Evolutionary conservation across 2,888 invertebrate species (phyloP).

Genomic region (Caenorhabditis afra): DNA sequence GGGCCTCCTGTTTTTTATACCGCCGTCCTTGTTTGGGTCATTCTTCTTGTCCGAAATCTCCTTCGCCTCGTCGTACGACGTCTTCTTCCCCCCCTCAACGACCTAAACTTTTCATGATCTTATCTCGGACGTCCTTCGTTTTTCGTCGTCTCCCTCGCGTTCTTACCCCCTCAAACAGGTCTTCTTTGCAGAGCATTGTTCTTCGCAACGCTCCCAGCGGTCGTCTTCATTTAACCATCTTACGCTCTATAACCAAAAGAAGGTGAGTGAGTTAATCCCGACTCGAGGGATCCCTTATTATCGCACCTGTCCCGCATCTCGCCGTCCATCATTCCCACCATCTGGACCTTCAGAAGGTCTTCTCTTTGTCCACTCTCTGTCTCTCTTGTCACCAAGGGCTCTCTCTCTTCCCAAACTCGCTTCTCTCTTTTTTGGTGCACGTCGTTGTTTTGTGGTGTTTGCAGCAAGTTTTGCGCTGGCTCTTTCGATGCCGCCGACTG

Average conservation of each 20-base stretch:
- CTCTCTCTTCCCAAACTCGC: slow-evolving; percentile 14
- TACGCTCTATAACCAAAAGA: slow-evolving; percentile 24
- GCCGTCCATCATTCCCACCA: not conserved
- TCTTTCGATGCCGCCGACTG: slow-evolving; percentile 46
- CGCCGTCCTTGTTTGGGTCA: slow-evolving; percentile 38
- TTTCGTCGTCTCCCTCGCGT: not conserved
- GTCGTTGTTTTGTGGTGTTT: slow-evolving; percentile 52
- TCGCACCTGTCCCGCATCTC: slow-evolving; percentile 7
- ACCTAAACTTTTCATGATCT: slow-evolving; percentile 22
- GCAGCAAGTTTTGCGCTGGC: slow-evolving; percentile 22
- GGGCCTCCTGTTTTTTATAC: slow-evolving; percentile 24
- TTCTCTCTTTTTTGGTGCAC: slow-evolving; percentile 24
- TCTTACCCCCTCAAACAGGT: not conserved
- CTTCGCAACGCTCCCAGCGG: slow-evolving; percentile 40
- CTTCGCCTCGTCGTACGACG: not conserved
- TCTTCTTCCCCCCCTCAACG: slow-evolving; percentile 3
- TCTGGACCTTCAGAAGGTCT: not conserved
- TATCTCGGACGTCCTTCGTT: slow-evolving; percentile 6
- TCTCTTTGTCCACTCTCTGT: not conserved
- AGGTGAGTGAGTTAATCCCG: slow-evolving; percentile 27
- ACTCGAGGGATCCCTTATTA: not conserved
- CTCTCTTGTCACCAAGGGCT: not conserved
- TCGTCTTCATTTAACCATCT: slow-evolving; percentile 36
- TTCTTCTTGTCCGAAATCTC: slow-evolving; percentile 17
- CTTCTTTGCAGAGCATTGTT: slow-evolving; percentile 42